phyloP scores from a whole-genome alignment of 2,888 invertebrate genomes.

The Tinea semifulvella region DNA sequence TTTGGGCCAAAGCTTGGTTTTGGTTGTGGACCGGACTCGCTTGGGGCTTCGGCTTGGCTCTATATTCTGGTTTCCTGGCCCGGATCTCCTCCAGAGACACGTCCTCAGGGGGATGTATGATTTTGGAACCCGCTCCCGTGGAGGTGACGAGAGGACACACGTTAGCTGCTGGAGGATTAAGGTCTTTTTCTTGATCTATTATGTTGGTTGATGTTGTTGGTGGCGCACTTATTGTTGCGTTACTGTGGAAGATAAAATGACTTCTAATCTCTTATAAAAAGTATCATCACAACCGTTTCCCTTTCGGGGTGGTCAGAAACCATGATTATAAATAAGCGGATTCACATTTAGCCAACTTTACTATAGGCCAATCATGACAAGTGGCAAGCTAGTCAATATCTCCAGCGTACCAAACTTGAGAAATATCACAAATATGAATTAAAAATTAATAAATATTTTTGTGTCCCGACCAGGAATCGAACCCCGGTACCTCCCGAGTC shows the following conservation, averaged over 20 bases:
- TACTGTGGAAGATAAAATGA: conserved; percentile 50
- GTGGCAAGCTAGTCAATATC: no score
- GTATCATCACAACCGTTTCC: no score
- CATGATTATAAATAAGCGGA: no score
- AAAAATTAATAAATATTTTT: no score
- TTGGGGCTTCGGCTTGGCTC: conserved; percentile 43
- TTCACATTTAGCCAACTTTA: no score
- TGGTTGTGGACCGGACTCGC: conserved; percentile 26
- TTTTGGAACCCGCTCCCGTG: conserved; percentile 87
- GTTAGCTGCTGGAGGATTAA: conserved; percentile 46
- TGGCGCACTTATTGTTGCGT: conserved; percentile 81
- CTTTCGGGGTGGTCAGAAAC: no score
- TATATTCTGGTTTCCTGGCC: conserved; percentile 75
- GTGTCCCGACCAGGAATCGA: no score
- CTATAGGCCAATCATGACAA: no score
- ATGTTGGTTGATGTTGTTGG: conserved; percentile 64
- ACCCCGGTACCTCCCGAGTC: no score
- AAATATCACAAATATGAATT: no score
- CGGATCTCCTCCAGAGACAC: conserved; percentile 88
- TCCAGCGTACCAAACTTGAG: no score
- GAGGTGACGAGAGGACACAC: conserved; percentile 71
- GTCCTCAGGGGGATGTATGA: conserved; percentile 94
- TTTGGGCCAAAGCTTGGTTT: conserved; percentile 10
- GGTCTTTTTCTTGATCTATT: conserved; percentile 41
- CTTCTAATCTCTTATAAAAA: no score